Base-by-base conservation (phyloP, 1,140 invertebrate species). In the Phocides pigmalion region DNA sequence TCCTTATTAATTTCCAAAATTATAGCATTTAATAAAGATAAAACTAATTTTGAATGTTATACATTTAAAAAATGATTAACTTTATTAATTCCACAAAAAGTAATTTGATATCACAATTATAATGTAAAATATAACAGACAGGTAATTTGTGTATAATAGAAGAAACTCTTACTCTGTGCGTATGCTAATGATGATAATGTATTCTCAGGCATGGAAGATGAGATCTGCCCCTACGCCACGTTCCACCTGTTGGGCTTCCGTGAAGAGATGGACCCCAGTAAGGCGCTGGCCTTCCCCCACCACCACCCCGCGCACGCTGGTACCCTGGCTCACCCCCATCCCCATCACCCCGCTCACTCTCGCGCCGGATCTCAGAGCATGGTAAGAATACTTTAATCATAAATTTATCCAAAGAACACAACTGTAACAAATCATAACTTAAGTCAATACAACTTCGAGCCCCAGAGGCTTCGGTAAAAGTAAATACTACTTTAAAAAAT, bases 211-310 rank as follows among this genome's bases (percentile, higher is more conserved):
- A 97, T 97, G 94, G 97, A 98, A 87, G 97, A 98, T 90, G 97
- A 98, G 87, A 98, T 98, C 84, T 98, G 97, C 90, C 97, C 97
- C 9, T 98, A 98, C 90, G 97, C 97, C 1, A 98, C 97, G 11
- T 98, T 98, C 95, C 97, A 98, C 86, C 93, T 98, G 70, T 94
- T 98, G 47, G 97, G 97, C 72, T 98, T 98, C 95, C 95, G 97
- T 69, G 97, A 98, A 87, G 97, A 98, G 94, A 97, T 98, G 96
- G 97, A 98, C 86, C 97, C 97, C 12, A 95, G 93, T 84, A 97
- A 97, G 91, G 96, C 96, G 17, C 96, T 97, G 90, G 97, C 97
- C 20, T 97, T 98, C 94, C 97, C 97, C 0, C 96, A 97, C 85
- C 96, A 96, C 76, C 93, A 92, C 78, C 85, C 93, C 37, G 87